Evolutionary conservation across 2,113 vertebrate species (phyloP).

Genomic region (Coregonus clupeaformis): DNA sequence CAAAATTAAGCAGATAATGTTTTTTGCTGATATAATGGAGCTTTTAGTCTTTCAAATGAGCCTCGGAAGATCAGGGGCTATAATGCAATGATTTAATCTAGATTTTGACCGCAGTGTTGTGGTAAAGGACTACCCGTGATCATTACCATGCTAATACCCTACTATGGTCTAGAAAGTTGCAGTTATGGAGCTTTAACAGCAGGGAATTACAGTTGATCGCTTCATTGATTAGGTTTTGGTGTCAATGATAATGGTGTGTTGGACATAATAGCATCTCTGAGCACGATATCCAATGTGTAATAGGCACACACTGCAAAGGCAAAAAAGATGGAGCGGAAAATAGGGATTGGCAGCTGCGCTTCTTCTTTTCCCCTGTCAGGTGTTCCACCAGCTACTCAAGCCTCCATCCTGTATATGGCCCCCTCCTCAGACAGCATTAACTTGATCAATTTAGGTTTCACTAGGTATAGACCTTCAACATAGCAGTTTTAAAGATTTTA

Average conservation of each 20-base stretch:
- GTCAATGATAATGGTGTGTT: conserved; percentile 39
- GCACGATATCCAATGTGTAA: conserved; percentile 42
- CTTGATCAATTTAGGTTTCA: conserved; percentile 49
- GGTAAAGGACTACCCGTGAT: conserved; percentile 3
- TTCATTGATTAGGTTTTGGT: conserved; percentile 41
- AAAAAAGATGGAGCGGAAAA: conserved; percentile 15
- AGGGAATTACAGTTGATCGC: conserved; percentile 44
- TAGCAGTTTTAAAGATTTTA: too few relatives aligned
- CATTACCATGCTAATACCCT: conserved; percentile 9
- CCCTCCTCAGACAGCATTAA: conserved; percentile 7
- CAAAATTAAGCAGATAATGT: too few relatives aligned
- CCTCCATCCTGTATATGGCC: conserved; percentile 4
- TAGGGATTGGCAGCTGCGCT: neutral
- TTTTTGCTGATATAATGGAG: neutral
- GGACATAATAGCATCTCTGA: conserved; percentile 46
- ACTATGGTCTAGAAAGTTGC: conserved; percentile 21
- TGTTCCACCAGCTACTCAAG: conserved; percentile 21
- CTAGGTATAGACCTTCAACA: too few relatives aligned
- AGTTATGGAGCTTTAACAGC: conserved; percentile 28
- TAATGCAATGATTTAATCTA: neutral
- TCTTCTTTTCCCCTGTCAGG: conserved; percentile 26
- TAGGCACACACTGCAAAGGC: conserved; percentile 27
- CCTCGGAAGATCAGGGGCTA: conserved; percentile 1
- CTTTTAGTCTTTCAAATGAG: neutral
- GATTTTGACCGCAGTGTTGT: neutral